Conservation (phyloP, 2,797 vertebrate species). For the Poecile montanus region DNA sequence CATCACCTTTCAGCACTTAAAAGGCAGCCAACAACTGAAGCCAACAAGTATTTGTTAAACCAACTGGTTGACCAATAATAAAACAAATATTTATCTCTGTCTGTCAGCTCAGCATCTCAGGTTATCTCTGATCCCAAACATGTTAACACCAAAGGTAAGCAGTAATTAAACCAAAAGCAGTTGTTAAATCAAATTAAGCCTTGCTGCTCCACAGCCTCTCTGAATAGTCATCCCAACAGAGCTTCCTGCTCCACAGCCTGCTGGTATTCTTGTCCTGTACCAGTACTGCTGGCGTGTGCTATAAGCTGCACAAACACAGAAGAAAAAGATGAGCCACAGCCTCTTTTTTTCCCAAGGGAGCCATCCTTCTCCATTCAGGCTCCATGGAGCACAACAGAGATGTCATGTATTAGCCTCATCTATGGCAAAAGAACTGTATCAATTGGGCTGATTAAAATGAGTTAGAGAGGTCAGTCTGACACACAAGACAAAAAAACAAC, state of each 20-base stretch:
- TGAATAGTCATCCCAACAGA: neutral
- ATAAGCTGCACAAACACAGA: neutral
- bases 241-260: neutral
- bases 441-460: constrained; percentile 1
- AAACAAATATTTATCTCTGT: neutral
- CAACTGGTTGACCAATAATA: neutral
- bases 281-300: neutral
- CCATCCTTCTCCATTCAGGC: neutral
- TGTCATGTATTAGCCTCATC: constrained; percentile 23
- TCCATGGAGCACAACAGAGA: neutral
- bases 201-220: neutral
- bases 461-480: constrained; percentile 17
- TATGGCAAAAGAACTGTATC: neutral
- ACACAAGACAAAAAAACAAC: constrained; percentile 27
- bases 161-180: neutral
- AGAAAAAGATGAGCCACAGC: neutral
- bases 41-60: neutral
- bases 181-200: neutral
- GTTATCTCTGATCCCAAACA: neutral
- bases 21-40: neutral
- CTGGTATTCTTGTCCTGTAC: neutral
- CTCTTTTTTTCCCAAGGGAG: neutral
- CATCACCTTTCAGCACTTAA: neutral
- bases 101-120: neutral
- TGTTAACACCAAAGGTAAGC: neutral